Evolutionary conservation across 2,113 vertebrate species (phyloP).

Genomic region (Callionymus lyra): DNA sequence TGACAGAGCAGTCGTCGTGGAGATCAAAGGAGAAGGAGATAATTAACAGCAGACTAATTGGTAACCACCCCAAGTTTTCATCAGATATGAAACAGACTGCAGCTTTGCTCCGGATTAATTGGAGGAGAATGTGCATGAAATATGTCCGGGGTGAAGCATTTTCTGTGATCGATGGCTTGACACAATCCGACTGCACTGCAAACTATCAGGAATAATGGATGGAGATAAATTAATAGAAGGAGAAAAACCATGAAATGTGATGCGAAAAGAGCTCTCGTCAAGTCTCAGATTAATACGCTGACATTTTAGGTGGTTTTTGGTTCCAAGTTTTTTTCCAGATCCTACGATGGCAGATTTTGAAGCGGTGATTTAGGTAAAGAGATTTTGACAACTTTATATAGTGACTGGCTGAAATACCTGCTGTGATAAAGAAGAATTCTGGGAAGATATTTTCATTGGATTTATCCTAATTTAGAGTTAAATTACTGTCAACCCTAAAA

Average conservation of each 20-base stretch:
- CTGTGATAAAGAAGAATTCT: no score
- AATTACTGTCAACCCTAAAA: no score
- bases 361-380: no score
- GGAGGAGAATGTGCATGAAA: conserved; percentile 63
- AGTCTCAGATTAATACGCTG: no score
- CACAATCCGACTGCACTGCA: conserved; percentile 22
- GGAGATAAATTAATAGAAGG: conserved; percentile 5
- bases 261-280: conserved; percentile 4
- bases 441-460: no score
- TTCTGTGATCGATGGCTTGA: conserved; percentile 30
- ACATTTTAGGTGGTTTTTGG: no score
- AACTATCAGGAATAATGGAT: conserved; percentile 24
- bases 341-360: no score
- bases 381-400: no score
- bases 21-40: conserved; percentile 71
- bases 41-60: conserved; percentile 75
- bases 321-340: no score
- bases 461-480: no score
- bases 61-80: conserved; percentile 71
- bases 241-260: conserved; percentile 10
- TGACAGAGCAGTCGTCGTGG: conserved; percentile 66
- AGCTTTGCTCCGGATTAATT: conserved; percentile 65
- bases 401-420: no score
- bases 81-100: conserved; percentile 60
- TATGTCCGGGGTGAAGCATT: conserved; percentile 45